Percentiles rank a stretch among this genome's conserved stretches.
Evolutionary conservation across 2,888 invertebrate species (phyloP).

Genomic region (Ernsta delagoae): DNA sequence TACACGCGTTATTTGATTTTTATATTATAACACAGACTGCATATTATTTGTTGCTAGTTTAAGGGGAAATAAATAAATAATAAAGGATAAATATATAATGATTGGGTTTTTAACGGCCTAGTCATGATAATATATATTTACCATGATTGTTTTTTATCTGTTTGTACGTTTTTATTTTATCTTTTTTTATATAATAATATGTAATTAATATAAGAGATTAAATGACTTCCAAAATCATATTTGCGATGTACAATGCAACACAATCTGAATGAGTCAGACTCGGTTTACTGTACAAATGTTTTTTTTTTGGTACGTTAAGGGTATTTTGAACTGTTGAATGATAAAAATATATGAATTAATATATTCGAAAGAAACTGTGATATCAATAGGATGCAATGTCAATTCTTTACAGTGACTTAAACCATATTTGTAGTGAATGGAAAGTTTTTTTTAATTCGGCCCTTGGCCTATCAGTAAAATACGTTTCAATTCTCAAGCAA

Average conservation of each 20-base stretch:
- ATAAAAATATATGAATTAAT: slow-evolving; percentile 22
- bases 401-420: slow-evolving; percentile 15
- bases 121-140: background rate
- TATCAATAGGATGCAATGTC: slow-evolving; percentile 31
- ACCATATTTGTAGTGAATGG: background rate
- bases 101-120: background rate
- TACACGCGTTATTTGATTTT: slow-evolving; percentile 19
- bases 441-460: background rate
- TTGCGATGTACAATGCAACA: slow-evolving; percentile 27
- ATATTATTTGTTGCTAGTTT: slow-evolving; percentile 28
- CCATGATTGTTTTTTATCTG: slow-evolving; percentile 5
- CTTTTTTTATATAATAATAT: slow-evolving; percentile 13
- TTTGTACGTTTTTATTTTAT: slow-evolving; percentile 7
- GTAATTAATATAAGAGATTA: slow-evolving; percentile 1
- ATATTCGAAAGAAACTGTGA: slow-evolving; percentile 40
- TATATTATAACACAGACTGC: slow-evolving; percentile 23
- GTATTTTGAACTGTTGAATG: slow-evolving; percentile 41
- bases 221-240: slow-evolving; percentile 20
- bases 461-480: background rate
- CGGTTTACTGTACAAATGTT: slow-evolving; percentile 26
- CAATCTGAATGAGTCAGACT: slow-evolving; percentile 32
- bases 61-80: too few relatives aligned
- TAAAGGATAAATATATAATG: too few relatives aligned
- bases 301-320: slow-evolving; percentile 42
- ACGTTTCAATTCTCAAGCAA: too few relatives aligned